Conservation (phyloP, 2,888 invertebrate species). For the Eupithecia pulchellata region DNA sequence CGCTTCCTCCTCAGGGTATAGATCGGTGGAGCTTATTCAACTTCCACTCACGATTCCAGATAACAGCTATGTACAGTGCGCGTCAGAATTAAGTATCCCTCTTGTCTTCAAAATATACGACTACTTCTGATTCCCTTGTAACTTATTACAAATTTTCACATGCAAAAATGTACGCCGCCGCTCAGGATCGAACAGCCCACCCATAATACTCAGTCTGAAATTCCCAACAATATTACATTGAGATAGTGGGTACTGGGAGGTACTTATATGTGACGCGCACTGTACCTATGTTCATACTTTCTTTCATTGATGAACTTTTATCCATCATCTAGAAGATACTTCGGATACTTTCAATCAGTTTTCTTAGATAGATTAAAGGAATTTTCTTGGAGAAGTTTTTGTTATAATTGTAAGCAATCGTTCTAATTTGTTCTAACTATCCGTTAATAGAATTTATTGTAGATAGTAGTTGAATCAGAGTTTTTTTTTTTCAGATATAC, state of each 20-base stretch:
- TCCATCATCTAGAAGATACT: not conserved
- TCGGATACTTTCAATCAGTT: not conserved
- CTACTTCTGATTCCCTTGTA: no score
- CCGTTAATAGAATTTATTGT: not conserved
- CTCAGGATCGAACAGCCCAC: no score
- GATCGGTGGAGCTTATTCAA: conserved; percentile 21
- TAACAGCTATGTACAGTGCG: conserved; percentile 4
- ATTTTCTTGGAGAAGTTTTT: not conserved
- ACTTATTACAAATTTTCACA: no score
- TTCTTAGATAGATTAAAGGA: not conserved
- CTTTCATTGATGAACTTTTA: not conserved
- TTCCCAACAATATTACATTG: no score
- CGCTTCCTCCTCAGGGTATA: conserved; percentile 10
- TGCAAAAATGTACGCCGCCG: no score
- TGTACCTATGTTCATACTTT: not conserved
- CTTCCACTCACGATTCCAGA: conserved; percentile 14
- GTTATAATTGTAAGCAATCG: not conserved
- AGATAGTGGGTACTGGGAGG: no score
- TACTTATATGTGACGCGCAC: no score
- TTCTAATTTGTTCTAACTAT: not conserved
- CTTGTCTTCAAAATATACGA: no score
- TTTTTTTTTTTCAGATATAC: not conserved
- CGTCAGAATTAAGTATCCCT: no score
- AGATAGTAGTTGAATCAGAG: not conserved
- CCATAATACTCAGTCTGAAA: no score